phyloP scores from a whole-genome alignment of 2,888 invertebrate genomes.

The Volucella bombylans region DNA sequence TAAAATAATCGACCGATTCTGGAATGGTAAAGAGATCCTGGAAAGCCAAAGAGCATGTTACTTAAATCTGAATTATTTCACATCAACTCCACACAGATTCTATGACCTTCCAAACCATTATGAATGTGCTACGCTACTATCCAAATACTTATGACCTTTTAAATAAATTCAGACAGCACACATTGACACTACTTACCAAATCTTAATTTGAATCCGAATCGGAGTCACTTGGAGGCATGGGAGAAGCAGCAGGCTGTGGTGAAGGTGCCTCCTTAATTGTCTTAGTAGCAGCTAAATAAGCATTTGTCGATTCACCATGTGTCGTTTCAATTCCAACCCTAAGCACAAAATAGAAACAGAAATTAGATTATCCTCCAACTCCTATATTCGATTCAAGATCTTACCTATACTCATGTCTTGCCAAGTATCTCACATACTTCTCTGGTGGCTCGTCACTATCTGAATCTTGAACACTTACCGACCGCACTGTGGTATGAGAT shows the following conservation, averaged over 20 bases:
- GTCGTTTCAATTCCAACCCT: conserved; percentile 96
- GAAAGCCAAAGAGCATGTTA: background rate
- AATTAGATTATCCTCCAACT: background rate
- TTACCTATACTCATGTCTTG: conserved; percentile 96
- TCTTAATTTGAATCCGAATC: conserved; percentile 84
- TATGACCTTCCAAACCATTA: too few species aligned
- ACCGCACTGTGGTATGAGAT: conserved; percentile 97
- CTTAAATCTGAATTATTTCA: too few species aligned
- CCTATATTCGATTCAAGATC: conserved; percentile 8
- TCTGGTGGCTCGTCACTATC: conserved; percentile 96
- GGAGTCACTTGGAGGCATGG: conserved; percentile 83
- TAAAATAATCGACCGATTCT: too few species aligned
- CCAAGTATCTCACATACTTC: conserved; percentile 98
- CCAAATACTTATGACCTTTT: too few species aligned
- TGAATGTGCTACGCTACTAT: too few species aligned
- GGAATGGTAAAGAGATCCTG: too few species aligned
- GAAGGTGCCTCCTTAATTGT: conserved; percentile 80
- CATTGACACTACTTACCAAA: conserved; percentile 11
- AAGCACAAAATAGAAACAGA: conserved; percentile 56
- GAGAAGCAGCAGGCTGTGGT: conserved; percentile 81
- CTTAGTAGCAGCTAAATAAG: conserved; percentile 87
- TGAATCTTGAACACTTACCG: conserved; percentile 93
- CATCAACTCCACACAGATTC: too few species aligned
- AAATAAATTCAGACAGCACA: background rate
- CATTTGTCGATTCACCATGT: conserved; percentile 87